A percentile compares a stretch with the other conserved stretches of the same genome.
phyloP scores from a whole-genome alignment of 1,140 invertebrate species.

The Drosophila tristis region DNA sequence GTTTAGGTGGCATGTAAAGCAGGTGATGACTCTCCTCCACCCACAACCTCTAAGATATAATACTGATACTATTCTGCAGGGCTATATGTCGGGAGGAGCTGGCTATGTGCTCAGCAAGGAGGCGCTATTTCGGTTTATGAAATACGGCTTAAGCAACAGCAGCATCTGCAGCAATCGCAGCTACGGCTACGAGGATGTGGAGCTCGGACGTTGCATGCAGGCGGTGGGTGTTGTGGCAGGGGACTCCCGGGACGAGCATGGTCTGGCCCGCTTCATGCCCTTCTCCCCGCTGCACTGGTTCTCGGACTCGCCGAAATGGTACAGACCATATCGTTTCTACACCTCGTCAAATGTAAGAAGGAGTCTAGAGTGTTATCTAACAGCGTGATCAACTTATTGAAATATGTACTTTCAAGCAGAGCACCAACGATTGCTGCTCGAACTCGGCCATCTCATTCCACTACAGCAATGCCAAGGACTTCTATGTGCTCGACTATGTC shows the following conservation, averaged over 20 bases:
- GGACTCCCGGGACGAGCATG: constrained; percentile 93
- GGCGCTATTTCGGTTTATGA: constrained; percentile 90
- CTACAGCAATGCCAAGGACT: constrained; percentile 94
- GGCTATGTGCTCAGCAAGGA: constrained; percentile 95
- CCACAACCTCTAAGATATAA: background rate
- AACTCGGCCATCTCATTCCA: constrained; percentile 98
- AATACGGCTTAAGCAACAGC: constrained; percentile 88
- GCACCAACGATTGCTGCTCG: constrained; percentile 92
- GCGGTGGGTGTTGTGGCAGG: constrained; percentile 93
- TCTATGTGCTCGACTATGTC: constrained; percentile 97
- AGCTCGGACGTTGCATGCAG: constrained; percentile 96
- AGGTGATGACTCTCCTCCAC: constrained; percentile 11
- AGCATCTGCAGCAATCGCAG: constrained; percentile 88
- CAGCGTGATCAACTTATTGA: background rate
- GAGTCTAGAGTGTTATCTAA: background rate
- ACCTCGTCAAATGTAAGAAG: constrained; percentile 45
- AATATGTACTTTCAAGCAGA: constrained; percentile 83
- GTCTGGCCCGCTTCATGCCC: constrained; percentile 95
- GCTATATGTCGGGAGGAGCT: constrained; percentile 96
- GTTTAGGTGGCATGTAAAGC: constrained; percentile 87
- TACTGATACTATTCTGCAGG: constrained; percentile 84
- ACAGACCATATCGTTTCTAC: constrained; percentile 88
- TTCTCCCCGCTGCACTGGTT: constrained; percentile 91
- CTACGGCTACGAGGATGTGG: constrained; percentile 94
- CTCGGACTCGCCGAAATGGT: constrained; percentile 84